These are phyloP conservation scores for Drosophila formosana DNA, from an alignment of 2,888 invertebrate species.

Conservation along the genomic window DNA sequence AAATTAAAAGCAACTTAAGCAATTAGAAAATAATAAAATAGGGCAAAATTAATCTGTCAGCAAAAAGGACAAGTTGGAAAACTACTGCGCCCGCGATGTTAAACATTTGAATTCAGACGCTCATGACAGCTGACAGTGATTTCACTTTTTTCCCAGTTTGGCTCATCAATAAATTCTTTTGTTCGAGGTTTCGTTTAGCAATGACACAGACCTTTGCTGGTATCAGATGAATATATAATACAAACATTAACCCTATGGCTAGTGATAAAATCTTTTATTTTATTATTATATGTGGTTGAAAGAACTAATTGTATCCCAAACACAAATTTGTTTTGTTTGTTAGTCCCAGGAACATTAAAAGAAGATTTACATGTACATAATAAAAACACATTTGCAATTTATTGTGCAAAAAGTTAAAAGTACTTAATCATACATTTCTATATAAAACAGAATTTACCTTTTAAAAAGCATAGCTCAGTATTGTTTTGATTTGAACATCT, in stretches of 20 bases:
- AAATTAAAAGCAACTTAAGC: too few relatives aligned
- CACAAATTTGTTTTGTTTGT: neutral
- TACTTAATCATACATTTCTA: constrained; percentile 73
- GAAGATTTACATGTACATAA: constrained; percentile 43
- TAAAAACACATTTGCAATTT: constrained; percentile 72
- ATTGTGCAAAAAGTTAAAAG: constrained; percentile 75
- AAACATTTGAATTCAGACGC: too few relatives aligned
- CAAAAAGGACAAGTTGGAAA: too few relatives aligned
- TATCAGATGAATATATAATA: neutral
- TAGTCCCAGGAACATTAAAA: neutral
- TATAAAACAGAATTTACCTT: constrained; percentile 68
- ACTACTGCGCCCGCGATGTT: too few relatives aligned
- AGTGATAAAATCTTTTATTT: too few relatives aligned
- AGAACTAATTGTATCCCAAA: neutral
- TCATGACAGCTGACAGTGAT: too few relatives aligned
- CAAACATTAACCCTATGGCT: too few relatives aligned
- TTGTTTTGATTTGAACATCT: constrained; percentile 29
- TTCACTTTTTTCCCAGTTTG: too few relatives aligned
- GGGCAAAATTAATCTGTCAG: too few relatives aligned
- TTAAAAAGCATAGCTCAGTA: constrained; percentile 64
- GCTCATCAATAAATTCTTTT: too few relatives aligned
- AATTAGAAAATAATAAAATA: too few relatives aligned
- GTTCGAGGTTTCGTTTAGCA: neutral
- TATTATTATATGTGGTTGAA: too few relatives aligned
- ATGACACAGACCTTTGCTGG: neutral